A percentile compares a stretch with the other conserved stretches of the same genome.
phyloP scores from a whole-genome alignment of 23 tunicate genomes.

The Trididemnum clinides region DNA sequence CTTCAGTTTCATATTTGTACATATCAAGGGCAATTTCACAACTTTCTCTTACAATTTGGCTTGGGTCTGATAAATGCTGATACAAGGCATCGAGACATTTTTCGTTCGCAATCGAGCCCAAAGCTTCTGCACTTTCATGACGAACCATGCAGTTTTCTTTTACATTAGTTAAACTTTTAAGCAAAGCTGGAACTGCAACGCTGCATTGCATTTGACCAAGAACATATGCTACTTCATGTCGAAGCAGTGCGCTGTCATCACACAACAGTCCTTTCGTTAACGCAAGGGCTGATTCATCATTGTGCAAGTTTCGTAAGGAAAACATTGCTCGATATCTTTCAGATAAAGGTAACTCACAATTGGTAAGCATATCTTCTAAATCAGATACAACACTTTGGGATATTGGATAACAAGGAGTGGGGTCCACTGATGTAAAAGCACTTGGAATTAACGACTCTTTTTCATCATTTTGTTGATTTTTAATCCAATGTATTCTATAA shows the following conservation, averaged over 20 bases:
- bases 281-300: constrained; percentile 57
- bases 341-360: constrained; percentile 44
- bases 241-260: constrained; percentile 75
- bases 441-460: constrained; percentile 25
- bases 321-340: constrained; percentile 99
- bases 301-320: constrained; percentile 76
- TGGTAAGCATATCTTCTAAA: constrained; percentile 44
- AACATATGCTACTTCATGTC: constrained; percentile 97
- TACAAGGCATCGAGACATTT: constrained; percentile 46
- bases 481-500: constrained; percentile 48
- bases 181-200: constrained; percentile 56
- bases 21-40: constrained; percentile 99
- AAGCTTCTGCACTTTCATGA: constrained; percentile 97
- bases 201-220: constrained; percentile 87
- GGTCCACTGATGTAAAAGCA: constrained; percentile 77
- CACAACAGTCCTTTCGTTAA: constrained; percentile 75
- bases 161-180: constrained; percentile 28
- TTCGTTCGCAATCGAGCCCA: constrained; percentile 83
- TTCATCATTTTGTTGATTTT: neutral
- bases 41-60: constrained; percentile 82
- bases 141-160: constrained; percentile 87
- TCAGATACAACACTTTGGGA: constrained; percentile 16
- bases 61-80: constrained; percentile 39
- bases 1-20: constrained; percentile 77
- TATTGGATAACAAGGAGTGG: constrained; percentile 60